phyloP scores from a whole-genome alignment of 2,888 invertebrate species.

The Hipparchia semele region DNA sequence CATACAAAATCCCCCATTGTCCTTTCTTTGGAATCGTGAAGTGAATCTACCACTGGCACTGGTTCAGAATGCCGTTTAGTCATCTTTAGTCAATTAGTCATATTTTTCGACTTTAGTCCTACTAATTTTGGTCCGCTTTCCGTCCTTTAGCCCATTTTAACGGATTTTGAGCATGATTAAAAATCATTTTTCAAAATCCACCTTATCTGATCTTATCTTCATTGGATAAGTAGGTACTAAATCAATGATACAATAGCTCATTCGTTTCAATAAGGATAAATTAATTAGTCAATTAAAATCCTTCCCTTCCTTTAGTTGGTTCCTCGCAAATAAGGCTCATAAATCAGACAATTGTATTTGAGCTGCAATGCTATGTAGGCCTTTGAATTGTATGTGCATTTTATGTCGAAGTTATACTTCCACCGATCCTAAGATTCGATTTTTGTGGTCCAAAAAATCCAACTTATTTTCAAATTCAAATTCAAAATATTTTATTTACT shows the following conservation, averaged over 20 bases:
- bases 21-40: too few species aligned
- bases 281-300: constrained; percentile 67
- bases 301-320: constrained; percentile 57
- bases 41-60: too few species aligned
- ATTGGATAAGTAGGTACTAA: constrained; percentile 3
- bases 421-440: not conserved
- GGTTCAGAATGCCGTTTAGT: too few species aligned
- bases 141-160: too few species aligned
- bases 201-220: not conserved
- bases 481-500: too few species aligned
- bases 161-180: too few species aligned
- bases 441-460: too few species aligned
- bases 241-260: constrained; percentile 8
- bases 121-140: too few species aligned
- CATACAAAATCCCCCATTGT: too few species aligned
- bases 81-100: too few species aligned
- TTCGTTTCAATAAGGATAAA: constrained; percentile 50
- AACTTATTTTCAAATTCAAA: too few species aligned
- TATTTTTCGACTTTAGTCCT: not conserved
- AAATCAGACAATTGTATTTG: constrained; percentile 52
- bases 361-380: not conserved
- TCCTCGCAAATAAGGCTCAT: constrained; percentile 50
- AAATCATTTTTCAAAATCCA: not conserved
- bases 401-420: not conserved
- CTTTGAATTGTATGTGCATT: constrained; percentile 11